Evolutionary conservation across 1,140 invertebrate species (phyloP), one percentile per base, ranked within the genome.

Genomic region (Tetragnatha versicolor): DNA sequence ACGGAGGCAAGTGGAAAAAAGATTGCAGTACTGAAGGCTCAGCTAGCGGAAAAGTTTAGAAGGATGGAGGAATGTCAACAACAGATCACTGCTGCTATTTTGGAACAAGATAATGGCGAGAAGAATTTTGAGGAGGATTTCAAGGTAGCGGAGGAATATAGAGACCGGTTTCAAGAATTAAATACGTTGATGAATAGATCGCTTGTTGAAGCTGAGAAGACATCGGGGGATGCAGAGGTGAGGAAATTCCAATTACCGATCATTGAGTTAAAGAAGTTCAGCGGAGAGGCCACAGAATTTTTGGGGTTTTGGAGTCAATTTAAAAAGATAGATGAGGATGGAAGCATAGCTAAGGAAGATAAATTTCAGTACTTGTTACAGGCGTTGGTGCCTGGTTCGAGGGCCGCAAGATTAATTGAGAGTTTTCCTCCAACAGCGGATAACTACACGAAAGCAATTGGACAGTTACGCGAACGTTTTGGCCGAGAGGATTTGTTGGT

Each of bases 291-390:
- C 0, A 84, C 78, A 37, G 81, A 81, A 1, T 85, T 82, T 83
- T 53, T 85, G 3, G 31, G 63, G 0, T 85, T 84, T 70, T 84
- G 84, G 84, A 75, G 69, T 0, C 82, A 83, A 49, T 84, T 84
- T 68, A 49, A 79, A 33, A 84, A 83, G 27, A 83, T 83, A 9
- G 66, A 85, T 65, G 80, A 84, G 17, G 81, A 84, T 47, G 4
- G 14, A 6, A 35, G 42, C 7, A 79, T 84, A 39, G 65, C 60
- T 1, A 60, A 79, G 5, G 81, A 79, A 66, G 83, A 84, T 39
- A 85, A 84, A 55, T 79, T 83, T 22, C 68, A 84, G n/a, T 83
- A 84, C 68, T 69, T 85, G 14, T 35, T 78, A 35, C 42, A 78
- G 60, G 14, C 27, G n/a, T 66, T 47, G 1, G 61, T 68, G 2